Percentiles rank a stretch among this genome's conserved stretches.
Conservation (phyloP, 2,888 invertebrate genomes). For the Ernsta delagoae region DNA sequence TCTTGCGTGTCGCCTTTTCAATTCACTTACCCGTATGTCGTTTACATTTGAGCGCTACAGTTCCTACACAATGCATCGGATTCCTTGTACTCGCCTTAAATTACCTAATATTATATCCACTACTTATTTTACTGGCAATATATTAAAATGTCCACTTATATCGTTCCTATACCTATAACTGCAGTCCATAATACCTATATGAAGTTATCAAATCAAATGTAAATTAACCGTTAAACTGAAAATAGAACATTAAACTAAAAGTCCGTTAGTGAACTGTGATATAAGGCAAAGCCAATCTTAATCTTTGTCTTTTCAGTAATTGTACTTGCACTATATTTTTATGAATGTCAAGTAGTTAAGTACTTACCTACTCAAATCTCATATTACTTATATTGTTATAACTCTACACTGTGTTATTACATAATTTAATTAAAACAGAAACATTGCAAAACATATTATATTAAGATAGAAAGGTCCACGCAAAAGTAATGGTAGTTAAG, state of each 20-base stretch:
- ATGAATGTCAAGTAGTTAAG: neutral
- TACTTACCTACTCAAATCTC: slow-evolving; percentile 3
- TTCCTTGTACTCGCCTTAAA: slow-evolving; percentile 28
- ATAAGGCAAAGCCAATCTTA: slow-evolving; percentile 8
- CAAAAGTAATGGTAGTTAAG: slow-evolving; percentile 56
- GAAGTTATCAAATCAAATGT: slow-evolving; percentile 9
- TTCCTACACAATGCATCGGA: slow-evolving; percentile 38
- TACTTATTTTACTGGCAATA: slow-evolving; percentile 22
- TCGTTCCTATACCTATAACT: slow-evolving; percentile 25
- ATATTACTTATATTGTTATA: slow-evolving; percentile 6
- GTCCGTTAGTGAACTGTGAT: slow-evolving; percentile 34
- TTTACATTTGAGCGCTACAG: slow-evolving; percentile 68
- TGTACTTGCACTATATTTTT: slow-evolving; percentile 15
- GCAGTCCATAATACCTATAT: slow-evolving; percentile 4
- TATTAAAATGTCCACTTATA: slow-evolving; percentile 22
- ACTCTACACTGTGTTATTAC: too few relatives aligned
- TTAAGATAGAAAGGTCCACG: slow-evolving; percentile 50
- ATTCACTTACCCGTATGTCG: slow-evolving; percentile 78
- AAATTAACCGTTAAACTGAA: neutral
- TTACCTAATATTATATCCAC: slow-evolving; percentile 23
- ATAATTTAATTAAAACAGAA: too few relatives aligned
- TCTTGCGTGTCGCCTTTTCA: slow-evolving; percentile 83
- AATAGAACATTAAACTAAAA: slow-evolving; percentile 7
- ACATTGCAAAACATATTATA: too few relatives aligned
- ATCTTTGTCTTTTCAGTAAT: slow-evolving; percentile 15